phyloP scores from a whole-genome alignment of 2,113 vertebrate species.

The Crotalus horridus region DNA sequence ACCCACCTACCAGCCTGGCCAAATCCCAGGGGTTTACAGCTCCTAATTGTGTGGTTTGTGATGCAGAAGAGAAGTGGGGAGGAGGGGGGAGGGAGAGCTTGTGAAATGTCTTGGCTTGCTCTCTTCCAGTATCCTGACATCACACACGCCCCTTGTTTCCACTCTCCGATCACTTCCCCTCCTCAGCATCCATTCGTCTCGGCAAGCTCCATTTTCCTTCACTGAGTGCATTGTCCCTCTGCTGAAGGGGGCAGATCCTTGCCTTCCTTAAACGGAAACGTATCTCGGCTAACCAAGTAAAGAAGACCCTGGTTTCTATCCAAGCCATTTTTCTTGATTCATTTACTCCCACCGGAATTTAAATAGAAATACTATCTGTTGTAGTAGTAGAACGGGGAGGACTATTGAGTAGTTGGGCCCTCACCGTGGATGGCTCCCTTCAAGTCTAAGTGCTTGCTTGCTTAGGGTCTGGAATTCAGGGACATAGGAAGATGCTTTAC shows the following conservation, averaged over 20 bases:
- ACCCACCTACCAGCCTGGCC: not conserved
- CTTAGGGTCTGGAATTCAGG: not conserved
- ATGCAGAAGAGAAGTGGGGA: not conserved
- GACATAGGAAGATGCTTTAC: not conserved
- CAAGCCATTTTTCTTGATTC: not conserved
- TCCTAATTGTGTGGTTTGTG: not conserved
- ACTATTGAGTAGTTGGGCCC: not conserved
- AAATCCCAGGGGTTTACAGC: not conserved
- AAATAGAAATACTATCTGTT: not conserved
- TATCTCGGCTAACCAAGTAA: not conserved
- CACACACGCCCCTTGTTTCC: not conserved
- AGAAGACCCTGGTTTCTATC: not conserved
- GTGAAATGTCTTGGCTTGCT: not conserved
- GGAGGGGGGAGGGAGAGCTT: not conserved
- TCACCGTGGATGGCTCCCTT: not conserved
- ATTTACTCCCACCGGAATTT: not conserved
- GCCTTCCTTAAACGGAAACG: not conserved
- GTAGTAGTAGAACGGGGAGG: not conserved
- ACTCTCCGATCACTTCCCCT: not conserved
- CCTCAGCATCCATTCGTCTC: not conserved
- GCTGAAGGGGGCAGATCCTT: not conserved
- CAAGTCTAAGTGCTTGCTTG: not conserved
- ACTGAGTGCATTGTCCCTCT: accelerated
- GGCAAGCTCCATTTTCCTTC: not conserved
- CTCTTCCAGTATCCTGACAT: not conserved